phyloP scores from a whole-genome alignment of 1,140 invertebrate species.

The Manduca sexta region DNA sequence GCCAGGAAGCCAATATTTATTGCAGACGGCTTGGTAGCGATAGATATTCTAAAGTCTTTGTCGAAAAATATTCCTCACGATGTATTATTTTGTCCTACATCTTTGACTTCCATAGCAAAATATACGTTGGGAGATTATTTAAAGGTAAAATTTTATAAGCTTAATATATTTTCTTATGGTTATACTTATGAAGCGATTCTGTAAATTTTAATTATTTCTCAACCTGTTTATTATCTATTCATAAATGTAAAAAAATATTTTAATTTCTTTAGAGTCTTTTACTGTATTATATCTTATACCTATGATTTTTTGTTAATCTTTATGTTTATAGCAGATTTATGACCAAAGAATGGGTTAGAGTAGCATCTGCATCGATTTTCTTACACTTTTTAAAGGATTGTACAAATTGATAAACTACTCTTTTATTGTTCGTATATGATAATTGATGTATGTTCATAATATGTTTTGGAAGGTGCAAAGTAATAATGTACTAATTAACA shows the following conservation, averaged over 20 bases:
- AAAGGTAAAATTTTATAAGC: constrained; percentile 26
- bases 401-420: no score
- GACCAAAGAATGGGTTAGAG: no score
- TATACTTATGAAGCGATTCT: background rate
- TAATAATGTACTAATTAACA: constrained; percentile 39
- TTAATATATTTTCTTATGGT: background rate
- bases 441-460: background rate
- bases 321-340: no score
- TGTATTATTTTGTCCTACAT: constrained; percentile 43
- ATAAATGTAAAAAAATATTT: no score
- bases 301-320: no score
- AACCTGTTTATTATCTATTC: no score
- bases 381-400: no score
- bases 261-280: no score
- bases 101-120: constrained; percentile 38
- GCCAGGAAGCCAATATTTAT: constrained; percentile 43
- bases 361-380: no score
- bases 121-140: constrained; percentile 44
- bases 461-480: constrained; percentile 28
- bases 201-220: constrained; percentile 3
- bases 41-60: constrained; percentile 44
- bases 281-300: no score
- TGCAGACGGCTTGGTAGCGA: constrained; percentile 43
- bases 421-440: no score
- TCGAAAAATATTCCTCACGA: constrained; percentile 41